These are phyloP conservation scores for Charaxes varanes DNA, from an alignment of 1,140 invertebrate species.

Conservation along the genomic window DNA sequence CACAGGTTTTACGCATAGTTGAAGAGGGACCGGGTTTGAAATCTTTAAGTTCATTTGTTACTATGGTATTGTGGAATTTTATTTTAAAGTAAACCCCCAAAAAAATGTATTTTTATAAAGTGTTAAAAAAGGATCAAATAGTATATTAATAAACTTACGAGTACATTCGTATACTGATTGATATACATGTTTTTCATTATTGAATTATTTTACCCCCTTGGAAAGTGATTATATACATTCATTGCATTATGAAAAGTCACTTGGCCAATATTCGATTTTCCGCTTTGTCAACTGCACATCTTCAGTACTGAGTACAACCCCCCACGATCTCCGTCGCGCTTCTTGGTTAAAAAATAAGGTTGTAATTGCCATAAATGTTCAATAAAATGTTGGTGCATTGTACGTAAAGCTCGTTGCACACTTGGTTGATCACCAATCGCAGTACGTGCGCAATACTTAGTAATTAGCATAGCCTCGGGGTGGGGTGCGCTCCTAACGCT, in stretches of 20 bases:
- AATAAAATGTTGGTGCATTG: constrained; percentile 8
- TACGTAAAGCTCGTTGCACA: constrained; percentile 14
- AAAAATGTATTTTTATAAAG: too few species aligned
- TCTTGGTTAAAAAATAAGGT: neutral
- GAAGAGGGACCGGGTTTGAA: too few species aligned
- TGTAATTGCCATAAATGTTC: constrained; percentile 1
- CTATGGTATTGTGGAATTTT: too few species aligned
- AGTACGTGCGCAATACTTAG: constrained; percentile 34
- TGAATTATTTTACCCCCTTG: too few species aligned
- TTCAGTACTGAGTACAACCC: constrained; percentile 1
- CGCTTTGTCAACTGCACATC: constrained; percentile 10
- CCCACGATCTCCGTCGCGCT: neutral
- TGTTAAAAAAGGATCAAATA: too few species aligned
- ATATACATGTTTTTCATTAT: constrained; percentile 1
- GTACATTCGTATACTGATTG: too few species aligned
- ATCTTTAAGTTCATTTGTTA: too few species aligned
- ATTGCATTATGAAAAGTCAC: constrained; percentile 2
- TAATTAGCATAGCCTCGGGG: constrained; percentile 50
- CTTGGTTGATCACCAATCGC: constrained; percentile 53
- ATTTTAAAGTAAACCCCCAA: too few species aligned
- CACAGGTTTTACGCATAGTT: too few species aligned
- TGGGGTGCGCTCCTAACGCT: constrained; percentile 38
- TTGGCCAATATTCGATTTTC: constrained; percentile 18
- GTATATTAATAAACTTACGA: too few species aligned
- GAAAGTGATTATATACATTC: constrained; percentile 1